A percentile compares a stretch with the other conserved stretches of the same genome.
Conservation (phyloP, 2,797 vertebrate species). For the Oreochromis mossambicus region DNA sequence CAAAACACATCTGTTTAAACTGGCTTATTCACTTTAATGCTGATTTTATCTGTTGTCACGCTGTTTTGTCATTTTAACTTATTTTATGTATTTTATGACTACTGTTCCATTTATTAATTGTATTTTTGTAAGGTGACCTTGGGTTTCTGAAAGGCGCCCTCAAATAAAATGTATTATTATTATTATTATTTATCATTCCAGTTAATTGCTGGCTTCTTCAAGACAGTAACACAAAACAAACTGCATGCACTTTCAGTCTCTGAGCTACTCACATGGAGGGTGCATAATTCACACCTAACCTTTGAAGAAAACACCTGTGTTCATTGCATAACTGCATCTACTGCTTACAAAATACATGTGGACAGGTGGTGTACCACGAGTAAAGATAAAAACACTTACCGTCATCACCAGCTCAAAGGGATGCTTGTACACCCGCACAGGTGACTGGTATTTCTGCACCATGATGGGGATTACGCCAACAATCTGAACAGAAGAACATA, state of each 20-base stretch:
- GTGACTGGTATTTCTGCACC: slow-evolving; percentile 99
- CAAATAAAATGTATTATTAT: no score
- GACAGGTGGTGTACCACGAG: background rate
- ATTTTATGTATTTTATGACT: no score
- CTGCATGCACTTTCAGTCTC: background rate
- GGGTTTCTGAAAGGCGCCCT: no score
- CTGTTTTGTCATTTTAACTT: no score
- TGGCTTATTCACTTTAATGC: no score
- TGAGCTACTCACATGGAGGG: background rate
- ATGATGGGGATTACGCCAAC: slow-evolving; percentile 71
- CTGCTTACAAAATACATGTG: slow-evolving; percentile 30
- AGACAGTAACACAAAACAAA: background rate
- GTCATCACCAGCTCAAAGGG: slow-evolving; percentile 97
- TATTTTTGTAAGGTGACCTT: no score
- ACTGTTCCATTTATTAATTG: no score
- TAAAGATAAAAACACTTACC: slow-evolving; percentile 82
- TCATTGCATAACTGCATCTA: slow-evolving; percentile 45
- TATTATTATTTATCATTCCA: accelerated
- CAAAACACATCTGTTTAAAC: no score
- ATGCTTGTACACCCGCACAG: slow-evolving; percentile 94
- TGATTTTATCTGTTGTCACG: no score
- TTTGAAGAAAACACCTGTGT: background rate
- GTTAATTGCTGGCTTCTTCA: background rate
- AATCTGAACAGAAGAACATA: slow-evolving; percentile 46
- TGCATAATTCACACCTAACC: slow-evolving; percentile 15